Evolutionary conservation across 2,113 vertebrate genomes (phyloP), one percentile per base, ranked within the genome.

Genomic region (Corythoichthys haematopterus): DNA sequence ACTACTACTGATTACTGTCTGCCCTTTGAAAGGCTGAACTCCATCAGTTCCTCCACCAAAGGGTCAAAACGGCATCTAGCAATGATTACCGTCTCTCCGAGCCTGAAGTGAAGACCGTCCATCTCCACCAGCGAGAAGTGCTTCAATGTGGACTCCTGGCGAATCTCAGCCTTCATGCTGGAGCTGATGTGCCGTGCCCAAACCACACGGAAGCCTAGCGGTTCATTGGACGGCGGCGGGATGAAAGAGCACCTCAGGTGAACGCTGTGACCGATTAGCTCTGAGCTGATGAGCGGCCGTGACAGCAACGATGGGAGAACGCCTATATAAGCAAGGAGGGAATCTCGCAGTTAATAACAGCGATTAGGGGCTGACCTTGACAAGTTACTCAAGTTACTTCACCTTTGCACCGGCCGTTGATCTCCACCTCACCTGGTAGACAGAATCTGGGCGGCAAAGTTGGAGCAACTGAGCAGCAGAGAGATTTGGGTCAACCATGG

Each of bases 71-170:
- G 37, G 13, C 61, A 9, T 88, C 15, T 45, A 65, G 66, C 28
- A 53, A 72, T 37, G 65, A 43, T 93, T 93, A 94, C 92, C 83
- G 77, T 94, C 80, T 95, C 93, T 75, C 91, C 90, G 59, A 93
- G 35, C 71, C 80, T 87, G 83, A 96, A 92, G 78, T 91, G 90
- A 50, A 91, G 16, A 0, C 91, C 89, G 78, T 92, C 93, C 92
- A 93, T 62, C 85, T 35, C 77, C 10, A 71, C 77, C 81, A 84
- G 61, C 1, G 85, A 90, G 70, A 91, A 93, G 0, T 74, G 37
- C 83, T 85, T 86, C 11, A 65, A 46, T 3, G 91, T 92, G 45
- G 80, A 87, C 64, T 93, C 92, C 8, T 75, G 84, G 65, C 85
- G 79, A 74, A 95, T 71, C 83, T 93, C 85, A 0, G 91, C 90